Conservation (phyloP, 2,113 vertebrate species). For the Lycaon pictus region DNA sequence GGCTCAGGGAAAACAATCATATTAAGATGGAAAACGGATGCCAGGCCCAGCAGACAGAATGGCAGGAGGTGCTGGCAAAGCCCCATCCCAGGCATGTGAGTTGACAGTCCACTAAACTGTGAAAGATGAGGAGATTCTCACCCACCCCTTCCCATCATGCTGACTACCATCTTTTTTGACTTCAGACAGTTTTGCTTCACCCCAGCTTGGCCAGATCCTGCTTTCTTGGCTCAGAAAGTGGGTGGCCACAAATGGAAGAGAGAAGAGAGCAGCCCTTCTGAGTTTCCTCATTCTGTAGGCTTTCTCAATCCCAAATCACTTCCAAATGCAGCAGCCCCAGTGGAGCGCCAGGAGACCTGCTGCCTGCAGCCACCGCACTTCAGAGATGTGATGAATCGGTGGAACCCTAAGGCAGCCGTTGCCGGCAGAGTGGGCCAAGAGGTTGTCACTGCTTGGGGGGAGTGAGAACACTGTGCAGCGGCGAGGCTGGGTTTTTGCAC, state of each 20-base stretch:
- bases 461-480: neutral
- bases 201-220: conserved; percentile 11
- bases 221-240: conserved; percentile 39
- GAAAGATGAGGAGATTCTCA: neutral
- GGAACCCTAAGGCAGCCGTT: neutral
- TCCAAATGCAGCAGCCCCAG: conserved; percentile 72
- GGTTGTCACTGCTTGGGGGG: conserved; percentile 42
- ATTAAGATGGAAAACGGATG: neutral
- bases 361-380: neutral
- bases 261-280: neutral
- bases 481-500: conserved; percentile 18
- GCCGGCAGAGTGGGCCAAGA: conserved; percentile 35
- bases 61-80: neutral
- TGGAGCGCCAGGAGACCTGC: conserved; percentile 13
- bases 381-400: neutral
- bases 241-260: conserved; percentile 69
- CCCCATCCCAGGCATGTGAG: neutral
- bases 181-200: conserved; percentile 22
- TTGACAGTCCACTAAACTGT: neutral
- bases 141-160: neutral
- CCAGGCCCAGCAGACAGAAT: neutral
- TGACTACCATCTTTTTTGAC: conserved; percentile 51
- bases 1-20: neutral
- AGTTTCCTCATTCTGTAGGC: conserved; percentile 39
- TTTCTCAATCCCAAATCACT: conserved; percentile 75